These are phyloP conservation scores for Malurus cyaneus DNA, from an alignment of 2,113 vertebrate genomes.

Conservation along the genomic window DNA sequence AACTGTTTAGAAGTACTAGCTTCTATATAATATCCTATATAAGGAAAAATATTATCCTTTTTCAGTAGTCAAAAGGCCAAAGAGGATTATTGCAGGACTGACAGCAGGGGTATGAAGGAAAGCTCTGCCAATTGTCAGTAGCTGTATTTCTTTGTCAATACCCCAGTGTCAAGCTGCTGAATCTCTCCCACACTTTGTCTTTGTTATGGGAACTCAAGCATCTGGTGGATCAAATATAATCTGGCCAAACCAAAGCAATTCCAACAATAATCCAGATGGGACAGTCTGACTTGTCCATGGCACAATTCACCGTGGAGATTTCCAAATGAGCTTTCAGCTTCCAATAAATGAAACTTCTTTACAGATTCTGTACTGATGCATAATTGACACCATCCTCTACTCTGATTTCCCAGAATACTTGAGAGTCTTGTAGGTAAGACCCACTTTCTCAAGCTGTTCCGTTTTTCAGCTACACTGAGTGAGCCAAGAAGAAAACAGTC, in stretches of 20 bases:
- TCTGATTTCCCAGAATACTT: not conserved
- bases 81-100: not conserved
- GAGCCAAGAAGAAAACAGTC: not conserved
- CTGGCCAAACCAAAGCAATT: not conserved
- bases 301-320: not conserved
- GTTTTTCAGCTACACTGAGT: not conserved
- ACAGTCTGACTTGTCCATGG: not conserved
- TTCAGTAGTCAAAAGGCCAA: not conserved
- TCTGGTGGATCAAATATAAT: not conserved
- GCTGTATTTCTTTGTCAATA: not conserved
- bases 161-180: not conserved
- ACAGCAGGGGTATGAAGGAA: not conserved
- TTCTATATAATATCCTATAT: not conserved
- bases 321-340: not conserved
- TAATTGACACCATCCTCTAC: not conserved
- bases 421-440: not conserved
- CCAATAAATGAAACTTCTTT: not conserved
- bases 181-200: not conserved
- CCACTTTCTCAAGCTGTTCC: not conserved
- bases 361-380: not conserved
- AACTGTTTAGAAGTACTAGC: not conserved
- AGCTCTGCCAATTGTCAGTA: not conserved
- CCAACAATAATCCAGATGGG: not conserved
- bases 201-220: not conserved
- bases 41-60: not conserved